A percentile compares a stretch with the other conserved stretches of the same genome.
Conservation (phyloP, 1,140 invertebrate genomes). For the Tetramorium simillimum region DNA sequence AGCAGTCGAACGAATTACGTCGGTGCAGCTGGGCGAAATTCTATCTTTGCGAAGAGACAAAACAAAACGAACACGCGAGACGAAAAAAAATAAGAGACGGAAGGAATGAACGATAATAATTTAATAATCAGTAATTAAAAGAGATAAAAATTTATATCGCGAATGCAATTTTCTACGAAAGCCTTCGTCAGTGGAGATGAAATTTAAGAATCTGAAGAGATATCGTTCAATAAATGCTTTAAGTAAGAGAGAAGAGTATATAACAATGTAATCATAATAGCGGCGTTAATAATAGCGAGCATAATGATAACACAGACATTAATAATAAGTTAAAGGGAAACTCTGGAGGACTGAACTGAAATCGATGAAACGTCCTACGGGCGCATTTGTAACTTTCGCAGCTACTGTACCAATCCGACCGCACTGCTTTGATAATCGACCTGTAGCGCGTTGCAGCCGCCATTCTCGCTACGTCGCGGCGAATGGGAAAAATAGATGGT, state of each 20-base stretch:
- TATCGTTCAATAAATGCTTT: not conserved
- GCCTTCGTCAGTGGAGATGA: not conserved
- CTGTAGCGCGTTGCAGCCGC: conserved; percentile 12
- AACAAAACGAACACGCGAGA: not conserved
- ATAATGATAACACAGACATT: not conserved
- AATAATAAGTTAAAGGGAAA: not conserved
- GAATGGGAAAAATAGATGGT: conserved; percentile 47
- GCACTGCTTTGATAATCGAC: conserved; percentile 21
- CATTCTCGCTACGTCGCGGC: conserved; percentile 17
- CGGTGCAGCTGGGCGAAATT: conserved; percentile 38
- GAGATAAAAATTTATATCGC: not conserved
- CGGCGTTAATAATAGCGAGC: not conserved
- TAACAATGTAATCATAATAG: not conserved
- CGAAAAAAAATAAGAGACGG: not conserved
- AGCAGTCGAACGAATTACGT: conserved; percentile 71
- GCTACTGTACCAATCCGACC: conserved; percentile 21
- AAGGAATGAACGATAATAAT: not conserved
- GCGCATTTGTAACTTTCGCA: conserved; percentile 26
- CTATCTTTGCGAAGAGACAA: not conserved
- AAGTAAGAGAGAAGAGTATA: not conserved
- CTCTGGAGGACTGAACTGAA: not conserved
- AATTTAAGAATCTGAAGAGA: not conserved
- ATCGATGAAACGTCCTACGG: conserved; percentile 21
- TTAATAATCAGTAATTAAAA: not conserved
- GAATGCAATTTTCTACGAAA: not conserved